These are phyloP conservation scores for Muscicapa adusta DNA, from an alignment of 2,113 vertebrate species.

Conservation along the genomic window DNA sequence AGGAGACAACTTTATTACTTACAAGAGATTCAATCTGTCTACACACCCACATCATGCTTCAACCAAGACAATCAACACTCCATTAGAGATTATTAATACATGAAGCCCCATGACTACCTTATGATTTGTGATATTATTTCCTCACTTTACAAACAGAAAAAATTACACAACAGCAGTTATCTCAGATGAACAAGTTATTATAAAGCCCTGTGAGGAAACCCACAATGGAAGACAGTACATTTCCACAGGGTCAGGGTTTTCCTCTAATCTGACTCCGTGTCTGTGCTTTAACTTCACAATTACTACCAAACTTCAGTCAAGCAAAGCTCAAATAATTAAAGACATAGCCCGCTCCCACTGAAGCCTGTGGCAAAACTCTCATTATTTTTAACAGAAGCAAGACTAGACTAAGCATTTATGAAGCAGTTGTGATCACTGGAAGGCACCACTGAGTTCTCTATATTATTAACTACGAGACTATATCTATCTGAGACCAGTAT, in stretches of 20 bases:
- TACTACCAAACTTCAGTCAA: not conserved
- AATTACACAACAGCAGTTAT: not conserved
- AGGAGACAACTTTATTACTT: not conserved
- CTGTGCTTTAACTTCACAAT: slow-evolving; percentile 10
- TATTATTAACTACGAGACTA: not conserved
- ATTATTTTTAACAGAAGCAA: slow-evolving; percentile 31
- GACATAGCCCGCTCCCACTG: not conserved
- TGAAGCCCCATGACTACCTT: not conserved
- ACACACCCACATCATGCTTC: not conserved
- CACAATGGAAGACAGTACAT: not conserved
- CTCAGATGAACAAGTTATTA: not conserved
- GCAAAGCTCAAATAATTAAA: slow-evolving; percentile 28
- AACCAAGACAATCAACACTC: not conserved
- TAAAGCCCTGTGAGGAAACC: slow-evolving; percentile 6
- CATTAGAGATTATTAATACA: slow-evolving; percentile 2
- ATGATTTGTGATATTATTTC: not conserved
- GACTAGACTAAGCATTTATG: not conserved
- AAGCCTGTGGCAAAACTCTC: slow-evolving; percentile 5
- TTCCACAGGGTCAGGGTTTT: not conserved
- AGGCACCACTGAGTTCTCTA: not conserved
- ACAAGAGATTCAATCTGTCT: not conserved
- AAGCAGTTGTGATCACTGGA: not conserved
- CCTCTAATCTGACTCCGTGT: not conserved
- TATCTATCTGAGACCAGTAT: not conserved
- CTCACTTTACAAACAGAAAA: slow-evolving; percentile 1